Evolutionary conservation across 1,140 invertebrate species (phyloP), one percentile per base, ranked within the genome.

Genomic region (Listronotus bonariensis): DNA sequence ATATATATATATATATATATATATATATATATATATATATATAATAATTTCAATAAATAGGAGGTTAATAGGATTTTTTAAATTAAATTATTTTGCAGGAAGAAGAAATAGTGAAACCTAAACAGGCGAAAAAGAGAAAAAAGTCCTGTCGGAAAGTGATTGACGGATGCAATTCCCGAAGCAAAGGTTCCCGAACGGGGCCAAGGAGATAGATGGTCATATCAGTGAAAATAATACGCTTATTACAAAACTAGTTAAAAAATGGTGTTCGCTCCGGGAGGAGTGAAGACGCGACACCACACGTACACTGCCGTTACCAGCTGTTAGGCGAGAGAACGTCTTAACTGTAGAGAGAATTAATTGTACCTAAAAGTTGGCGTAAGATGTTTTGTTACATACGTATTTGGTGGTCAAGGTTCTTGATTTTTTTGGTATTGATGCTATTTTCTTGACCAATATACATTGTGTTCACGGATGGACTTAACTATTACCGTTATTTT

Each of bases 71-170:
- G n/a, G n/a, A n/a, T n/a, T n/a, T n/a, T n/a, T n/a, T n/a, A n/a
- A 26, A 26, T 26, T 26, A 26, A 26, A 3, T 26, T 11, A 58
- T 61, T 71, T 68, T 80, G 64, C 76, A 91, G 88, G 89, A 92
- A 73, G 92, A 93, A 81, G 89, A 92, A 82, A 87, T 91, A 69
- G 85, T 91, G 3, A 93, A 92, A 82, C 89, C 89, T 75, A 90
- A 90, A 80, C 89, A 89, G 82, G 85, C 89, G 15, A 92, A 92
- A 80, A 92, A 92, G 78, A 86, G 92, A 80, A 93, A 92, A 92
- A 93, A 82, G 86, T 91, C 63, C 88, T 88, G 70, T 92, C 91
- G 54, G 92, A 95, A 80, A 93, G 90, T 82, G 90, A 93, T 85
- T 93, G 85, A 90, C 83, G 73, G 75, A 76, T 74, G 48, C 69